phyloP scores from a whole-genome alignment of 92 coral and sea anemone species.

The Umimayanthus kanabou region DNA sequence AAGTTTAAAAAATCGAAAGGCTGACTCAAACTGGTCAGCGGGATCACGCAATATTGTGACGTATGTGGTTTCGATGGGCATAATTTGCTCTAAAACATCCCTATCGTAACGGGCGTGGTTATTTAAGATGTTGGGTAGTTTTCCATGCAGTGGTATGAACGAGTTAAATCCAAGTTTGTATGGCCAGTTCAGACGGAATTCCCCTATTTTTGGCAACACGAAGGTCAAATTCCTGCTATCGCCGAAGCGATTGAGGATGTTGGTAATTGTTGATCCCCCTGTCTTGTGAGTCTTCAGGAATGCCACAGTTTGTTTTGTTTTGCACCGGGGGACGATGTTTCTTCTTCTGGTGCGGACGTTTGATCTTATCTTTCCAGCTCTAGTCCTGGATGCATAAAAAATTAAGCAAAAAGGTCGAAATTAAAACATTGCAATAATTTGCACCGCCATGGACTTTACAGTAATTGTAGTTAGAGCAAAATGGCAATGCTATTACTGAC shows the following conservation, averaged over 20 bases:
- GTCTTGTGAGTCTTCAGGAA: slow-evolving; percentile 62
- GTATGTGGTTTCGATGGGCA: slow-evolving; percentile 53
- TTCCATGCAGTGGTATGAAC: slow-evolving; percentile 41
- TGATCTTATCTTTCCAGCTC: neutral
- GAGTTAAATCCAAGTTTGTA: slow-evolving; percentile 31
- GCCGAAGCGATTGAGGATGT: slow-evolving; percentile 60
- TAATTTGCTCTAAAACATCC: slow-evolving; percentile 40
- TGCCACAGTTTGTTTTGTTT: slow-evolving; percentile 45
- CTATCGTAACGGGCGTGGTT: slow-evolving; percentile 67
- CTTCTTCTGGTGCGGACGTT: neutral
- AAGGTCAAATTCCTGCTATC: slow-evolving; percentile 51
- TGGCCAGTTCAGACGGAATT: slow-evolving; percentile 59
- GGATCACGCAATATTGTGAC: slow-evolving; percentile 65
- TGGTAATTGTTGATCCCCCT: slow-evolving; percentile 61
- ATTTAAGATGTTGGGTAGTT: slow-evolving; percentile 50
- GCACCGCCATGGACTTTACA: neutral
- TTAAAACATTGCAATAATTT: too few relatives aligned
- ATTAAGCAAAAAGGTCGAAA: neutral
- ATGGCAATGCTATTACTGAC: neutral
- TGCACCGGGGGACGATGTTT: slow-evolving; percentile 14
- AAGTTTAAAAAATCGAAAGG: slow-evolving; percentile 45
- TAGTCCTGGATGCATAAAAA: neutral
- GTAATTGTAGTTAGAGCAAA: neutral
- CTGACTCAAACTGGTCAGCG: slow-evolving; percentile 64
- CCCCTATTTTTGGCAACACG: slow-evolving; percentile 49